Evolutionary conservation across 2,888 invertebrate genomes (phyloP), one percentile per base, ranked within the genome.

Genomic region (Ochropacha duplaris): DNA sequence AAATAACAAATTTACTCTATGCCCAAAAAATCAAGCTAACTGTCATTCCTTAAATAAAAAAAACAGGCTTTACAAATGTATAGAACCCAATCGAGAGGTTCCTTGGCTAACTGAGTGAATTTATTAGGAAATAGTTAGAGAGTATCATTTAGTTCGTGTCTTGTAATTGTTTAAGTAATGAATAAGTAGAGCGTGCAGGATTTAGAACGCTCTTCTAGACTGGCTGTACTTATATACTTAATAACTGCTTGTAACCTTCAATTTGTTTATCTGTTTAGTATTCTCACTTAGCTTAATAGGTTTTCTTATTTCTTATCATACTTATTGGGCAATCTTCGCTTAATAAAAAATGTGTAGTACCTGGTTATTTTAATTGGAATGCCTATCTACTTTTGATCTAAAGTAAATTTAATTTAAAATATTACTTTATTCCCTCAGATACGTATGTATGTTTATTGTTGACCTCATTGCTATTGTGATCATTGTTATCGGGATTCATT

Each of bases 121-220:
- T 68, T 70, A 62, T 59, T 61, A 55, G 52, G 60, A 61, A 59
- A 59, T 44, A 54, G 36, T 59, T 63, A 71, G 74, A 77, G 44
- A 44, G 44, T n/a, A 44, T 19, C 16, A 44, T 44, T 16, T 44
- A 44, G 36, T 44, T 44, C 9, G 16, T 19, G 16, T 75, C 74
- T 71, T 72, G 24, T 71, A 69, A 54, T 55, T 65, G 5, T n/a
- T 31, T n/a, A 50, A 57, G 68, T 68, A 79, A 74, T 57, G 60
- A 71, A 28, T 73, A 77, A 79, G 62, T 76, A 79, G 81, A 82
- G 71, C 82, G 76, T 79, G 73, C 58, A 59, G 59, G 56, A 57
- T 59, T 62, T 16, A 16, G 19, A 49, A 55, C 49, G 22, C 22
- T 55, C 50, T 55, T 31, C 5, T 11, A 34, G 24, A 28, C 31